A percentile compares a stretch with the other conserved stretches of the same genome.
phyloP scores from a whole-genome alignment of 2,888 invertebrate species.

The Synanthedon vespiformis region DNA sequence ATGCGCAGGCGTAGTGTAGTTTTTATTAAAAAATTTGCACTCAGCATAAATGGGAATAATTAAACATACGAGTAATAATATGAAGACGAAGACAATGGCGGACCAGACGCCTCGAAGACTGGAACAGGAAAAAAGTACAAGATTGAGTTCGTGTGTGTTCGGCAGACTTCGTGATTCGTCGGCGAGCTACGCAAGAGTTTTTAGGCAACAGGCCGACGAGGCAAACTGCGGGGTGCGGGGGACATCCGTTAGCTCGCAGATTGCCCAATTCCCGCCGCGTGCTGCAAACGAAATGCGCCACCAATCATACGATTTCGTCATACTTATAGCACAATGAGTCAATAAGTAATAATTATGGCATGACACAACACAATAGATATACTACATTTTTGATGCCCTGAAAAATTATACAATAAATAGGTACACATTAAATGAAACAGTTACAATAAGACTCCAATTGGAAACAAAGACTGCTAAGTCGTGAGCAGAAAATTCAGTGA shows the following conservation, averaged over 20 bases:
- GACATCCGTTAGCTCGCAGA: constrained; percentile 45
- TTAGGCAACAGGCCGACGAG: constrained; percentile 20
- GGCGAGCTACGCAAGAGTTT: constrained; percentile 28
- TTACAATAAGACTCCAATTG: neutral
- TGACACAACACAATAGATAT: constrained; percentile 17
- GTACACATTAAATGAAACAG: neutral
- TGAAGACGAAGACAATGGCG: constrained; percentile 9
- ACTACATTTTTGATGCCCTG: constrained; percentile 9
- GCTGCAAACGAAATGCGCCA: constrained; percentile 13
- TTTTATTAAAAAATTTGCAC: constrained; percentile 11
- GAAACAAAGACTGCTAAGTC: constrained; percentile 21
- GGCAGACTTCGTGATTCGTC: constrained; percentile 33
- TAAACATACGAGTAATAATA: constrained; percentile 10
- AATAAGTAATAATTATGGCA: constrained; percentile 19
- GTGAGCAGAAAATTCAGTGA: constrained; percentile 62
- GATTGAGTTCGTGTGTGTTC: constrained; percentile 30
- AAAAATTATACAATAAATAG: neutral
- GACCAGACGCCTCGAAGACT: constrained; percentile 16
- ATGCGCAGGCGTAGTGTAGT: neutral
- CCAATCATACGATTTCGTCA: constrained; percentile 49
- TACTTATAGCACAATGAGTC: constrained; percentile 38
- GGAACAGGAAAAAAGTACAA: constrained; percentile 32
- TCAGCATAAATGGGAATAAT: constrained; percentile 9
- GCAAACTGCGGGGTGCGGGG: constrained; percentile 17
- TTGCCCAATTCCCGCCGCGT: constrained; percentile 57